phyloP scores from a whole-genome alignment of 2,113 vertebrate genomes.

The Gymnorhina tibicen region DNA sequence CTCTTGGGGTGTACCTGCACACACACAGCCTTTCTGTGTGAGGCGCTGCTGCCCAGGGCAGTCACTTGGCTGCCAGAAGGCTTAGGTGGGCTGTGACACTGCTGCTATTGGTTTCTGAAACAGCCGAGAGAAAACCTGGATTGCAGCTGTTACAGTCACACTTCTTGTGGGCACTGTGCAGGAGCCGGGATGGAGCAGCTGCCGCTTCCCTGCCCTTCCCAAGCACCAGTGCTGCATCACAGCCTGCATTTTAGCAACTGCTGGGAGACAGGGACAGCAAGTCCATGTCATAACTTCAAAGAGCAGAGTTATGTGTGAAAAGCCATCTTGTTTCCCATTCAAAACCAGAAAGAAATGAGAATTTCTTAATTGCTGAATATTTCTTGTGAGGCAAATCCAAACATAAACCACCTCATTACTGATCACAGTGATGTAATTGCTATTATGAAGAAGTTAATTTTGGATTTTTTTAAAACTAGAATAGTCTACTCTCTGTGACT shows the following conservation, averaged over 20 bases:
- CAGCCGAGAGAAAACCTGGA: neutral
- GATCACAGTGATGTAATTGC: neutral
- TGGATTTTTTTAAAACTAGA: neutral
- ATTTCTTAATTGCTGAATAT: neutral
- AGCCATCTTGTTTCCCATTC: neutral
- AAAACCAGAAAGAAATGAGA: neutral
- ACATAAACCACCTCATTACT: neutral
- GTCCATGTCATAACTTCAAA: neutral
- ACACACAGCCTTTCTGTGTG: neutral
- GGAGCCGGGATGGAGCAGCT: neutral
- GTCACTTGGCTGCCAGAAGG: neutral
- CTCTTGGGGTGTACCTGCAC: neutral
- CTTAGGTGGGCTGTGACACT: neutral
- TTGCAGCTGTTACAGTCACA: neutral
- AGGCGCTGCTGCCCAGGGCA: neutral
- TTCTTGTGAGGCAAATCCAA: neutral
- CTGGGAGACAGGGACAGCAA: neutral
- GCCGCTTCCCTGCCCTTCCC: neutral
- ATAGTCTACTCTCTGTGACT: neutral
- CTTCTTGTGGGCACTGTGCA: neutral
- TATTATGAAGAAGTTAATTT: neutral
- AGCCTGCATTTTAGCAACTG: neutral
- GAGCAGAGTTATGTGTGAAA: neutral
- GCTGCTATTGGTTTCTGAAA: neutral
- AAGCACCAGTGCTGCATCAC: neutral